Evolutionary conservation across 2,113 vertebrate genomes (phyloP).

Genomic region (Phainopepla nitens): DNA sequence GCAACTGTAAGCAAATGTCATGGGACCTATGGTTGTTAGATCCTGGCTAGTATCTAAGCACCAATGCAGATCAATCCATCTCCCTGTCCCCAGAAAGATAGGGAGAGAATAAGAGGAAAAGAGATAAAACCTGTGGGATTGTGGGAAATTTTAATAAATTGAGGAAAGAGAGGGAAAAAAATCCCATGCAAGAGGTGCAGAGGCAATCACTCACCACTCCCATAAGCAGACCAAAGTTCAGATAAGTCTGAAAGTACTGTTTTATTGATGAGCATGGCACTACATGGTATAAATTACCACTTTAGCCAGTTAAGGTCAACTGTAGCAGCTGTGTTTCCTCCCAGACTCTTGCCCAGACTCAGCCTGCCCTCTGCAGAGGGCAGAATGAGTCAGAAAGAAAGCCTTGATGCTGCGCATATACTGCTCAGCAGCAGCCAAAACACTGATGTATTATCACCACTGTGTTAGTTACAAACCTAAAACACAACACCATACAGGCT

Average conservation of each 20-base stretch:
- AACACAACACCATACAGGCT: background rate
- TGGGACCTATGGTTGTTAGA: background rate
- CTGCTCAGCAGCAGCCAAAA: background rate
- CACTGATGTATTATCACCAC: background rate
- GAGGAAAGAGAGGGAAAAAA: background rate
- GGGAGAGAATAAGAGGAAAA: background rate
- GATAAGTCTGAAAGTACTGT: background rate
- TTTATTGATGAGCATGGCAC: rapidly evolving
- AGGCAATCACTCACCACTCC: background rate
- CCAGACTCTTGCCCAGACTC: background rate
- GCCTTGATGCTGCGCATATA: background rate
- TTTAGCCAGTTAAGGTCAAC: background rate
- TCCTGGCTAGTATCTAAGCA: background rate
- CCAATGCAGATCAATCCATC: background rate
- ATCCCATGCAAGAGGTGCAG: background rate
- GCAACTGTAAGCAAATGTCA: background rate
- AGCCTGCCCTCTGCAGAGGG: background rate
- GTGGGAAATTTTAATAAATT: background rate
- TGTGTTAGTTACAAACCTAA: background rate
- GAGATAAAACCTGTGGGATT: background rate
- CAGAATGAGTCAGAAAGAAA: background rate
- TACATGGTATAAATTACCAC: background rate
- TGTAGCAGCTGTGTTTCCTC: background rate
- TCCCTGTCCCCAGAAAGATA: background rate
- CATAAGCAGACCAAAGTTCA: background rate